phyloP scores from a whole-genome alignment of 53 echinoderm and acorn worm species.

The Arbacia lixula region DNA sequence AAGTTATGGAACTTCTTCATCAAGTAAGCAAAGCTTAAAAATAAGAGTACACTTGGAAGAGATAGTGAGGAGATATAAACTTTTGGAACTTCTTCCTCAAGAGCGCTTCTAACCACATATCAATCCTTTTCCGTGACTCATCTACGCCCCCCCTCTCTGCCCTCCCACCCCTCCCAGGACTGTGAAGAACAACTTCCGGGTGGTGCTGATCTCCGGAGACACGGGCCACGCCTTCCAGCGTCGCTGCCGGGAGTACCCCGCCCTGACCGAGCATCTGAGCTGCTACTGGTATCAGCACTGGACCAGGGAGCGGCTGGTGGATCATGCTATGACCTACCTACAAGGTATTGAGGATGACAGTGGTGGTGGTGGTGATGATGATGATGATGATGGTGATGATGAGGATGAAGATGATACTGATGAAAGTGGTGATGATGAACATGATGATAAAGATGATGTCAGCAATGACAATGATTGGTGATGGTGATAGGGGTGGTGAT shows the following conservation, averaged over 20 bases:
- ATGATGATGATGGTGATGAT: conserved; percentile 7
- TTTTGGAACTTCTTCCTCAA: no score
- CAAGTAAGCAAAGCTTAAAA: conserved; percentile 94
- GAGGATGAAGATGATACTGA: neutral
- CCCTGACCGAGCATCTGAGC: conserved; percentile 83
- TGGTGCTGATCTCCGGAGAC: conserved; percentile 84
- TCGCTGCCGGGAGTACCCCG: conserved; percentile 83
- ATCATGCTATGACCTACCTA: conserved; percentile 85
- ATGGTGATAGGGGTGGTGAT: conserved; percentile 19
- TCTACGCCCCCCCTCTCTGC: no score
- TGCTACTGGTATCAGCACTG: conserved; percentile 94
- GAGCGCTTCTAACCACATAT: no score
- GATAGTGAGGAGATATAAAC: no score
- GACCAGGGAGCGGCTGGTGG: conserved; percentile 84
- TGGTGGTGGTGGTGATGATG: neutral
- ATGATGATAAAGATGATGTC: neutral
- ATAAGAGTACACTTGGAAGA: no score
- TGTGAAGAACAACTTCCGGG: conserved; percentile 92
- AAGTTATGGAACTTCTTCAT: no score
- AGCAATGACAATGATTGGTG: no score
- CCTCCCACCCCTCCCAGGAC: conserved; percentile 52
- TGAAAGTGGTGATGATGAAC: neutral
- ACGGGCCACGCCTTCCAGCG: conserved; percentile 85
- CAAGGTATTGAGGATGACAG: conserved; percentile 60
- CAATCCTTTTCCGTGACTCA: no score